Evolutionary conservation across 2,113 vertebrate species (phyloP), one percentile per base, ranked within the genome.

Genomic region (Prochilodus magdalenae): DNA sequence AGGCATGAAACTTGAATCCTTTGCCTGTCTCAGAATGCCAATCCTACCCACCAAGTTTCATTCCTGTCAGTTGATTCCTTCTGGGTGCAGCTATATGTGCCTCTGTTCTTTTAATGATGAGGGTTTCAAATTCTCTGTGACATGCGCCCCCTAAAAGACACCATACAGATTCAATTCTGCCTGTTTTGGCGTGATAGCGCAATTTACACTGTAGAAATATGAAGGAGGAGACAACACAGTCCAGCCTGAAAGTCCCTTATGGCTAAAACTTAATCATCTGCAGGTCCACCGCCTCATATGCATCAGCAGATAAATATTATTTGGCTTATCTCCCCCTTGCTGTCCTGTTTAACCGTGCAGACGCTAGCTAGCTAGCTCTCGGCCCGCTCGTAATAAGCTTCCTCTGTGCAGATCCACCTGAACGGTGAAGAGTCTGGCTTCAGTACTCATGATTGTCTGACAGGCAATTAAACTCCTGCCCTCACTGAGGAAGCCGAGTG

Each of bases 381-480:
- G 53, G n/a, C 26, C 24, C 22, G 8, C 40, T 60, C 22, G 18
- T 55, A 76, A 49, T 76, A 70, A 76, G 67, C 51, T 49, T 70
- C 80, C 59, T 72, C 16, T 74, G 30, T 47, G 57, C 73, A 47
- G 73, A 73, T 59, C 74, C 60, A 51, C 44, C 30, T 30, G 40
- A 82, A 82, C 36, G 26, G 63, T 20, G 55, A 67, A 26, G 18
- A 26, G 22, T 69, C 33, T 27, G 69, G 65, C 51, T 76, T 20
- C 57, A 70, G 47, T 76, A 59, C 80, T n/a, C 63, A 14, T 76
- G 80, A 82, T 70, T 60, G 73, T 76, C 80, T 82, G 80, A 76
- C 80, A 82, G 80, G 73, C 65, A 76, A 82, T 82, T 82, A 71
- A 82, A 67, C 49, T 70, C 26, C 24, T 70, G 73, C 33, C 60